Conservation (phyloP, 2,797 vertebrate genomes). For the Trematocara caparti region DNA sequence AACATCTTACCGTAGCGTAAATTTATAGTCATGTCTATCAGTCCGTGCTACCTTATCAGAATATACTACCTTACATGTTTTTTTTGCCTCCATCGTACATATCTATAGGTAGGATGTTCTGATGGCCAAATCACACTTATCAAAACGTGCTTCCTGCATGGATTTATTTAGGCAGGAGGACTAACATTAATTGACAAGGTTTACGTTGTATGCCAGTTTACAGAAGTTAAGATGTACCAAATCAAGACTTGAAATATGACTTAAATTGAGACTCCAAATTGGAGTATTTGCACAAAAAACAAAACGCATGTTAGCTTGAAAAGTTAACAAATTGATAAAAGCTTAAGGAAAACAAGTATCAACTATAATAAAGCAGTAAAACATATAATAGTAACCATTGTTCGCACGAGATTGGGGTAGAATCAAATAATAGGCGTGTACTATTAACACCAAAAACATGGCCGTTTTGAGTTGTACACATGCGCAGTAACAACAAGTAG, state of each 20-base stretch:
- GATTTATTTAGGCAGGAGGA: background rate
- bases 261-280: background rate
- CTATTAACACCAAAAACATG: background rate
- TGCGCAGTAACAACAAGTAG: background rate
- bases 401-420: background rate
- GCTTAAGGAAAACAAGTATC: background rate
- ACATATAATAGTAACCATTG: background rate
- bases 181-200: background rate
- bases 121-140: background rate
- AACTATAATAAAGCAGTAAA: background rate
- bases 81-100: background rate
- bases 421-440: background rate
- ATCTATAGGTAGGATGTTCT: background rate
- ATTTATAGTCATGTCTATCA: background rate
- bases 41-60: background rate
- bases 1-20: background rate
- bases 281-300: background rate
- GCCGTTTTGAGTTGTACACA: background rate
- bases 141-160: background rate
- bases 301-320: background rate
- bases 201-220: background rate
- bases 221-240: background rate
- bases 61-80: rapidly evolving
- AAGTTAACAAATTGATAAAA: background rate
- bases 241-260: background rate